A percentile compares a stretch with the other conserved stretches of the same genome.
Evolutionary conservation across 2,113 vertebrate genomes (phyloP).

Genomic region (Falco punctatus): DNA sequence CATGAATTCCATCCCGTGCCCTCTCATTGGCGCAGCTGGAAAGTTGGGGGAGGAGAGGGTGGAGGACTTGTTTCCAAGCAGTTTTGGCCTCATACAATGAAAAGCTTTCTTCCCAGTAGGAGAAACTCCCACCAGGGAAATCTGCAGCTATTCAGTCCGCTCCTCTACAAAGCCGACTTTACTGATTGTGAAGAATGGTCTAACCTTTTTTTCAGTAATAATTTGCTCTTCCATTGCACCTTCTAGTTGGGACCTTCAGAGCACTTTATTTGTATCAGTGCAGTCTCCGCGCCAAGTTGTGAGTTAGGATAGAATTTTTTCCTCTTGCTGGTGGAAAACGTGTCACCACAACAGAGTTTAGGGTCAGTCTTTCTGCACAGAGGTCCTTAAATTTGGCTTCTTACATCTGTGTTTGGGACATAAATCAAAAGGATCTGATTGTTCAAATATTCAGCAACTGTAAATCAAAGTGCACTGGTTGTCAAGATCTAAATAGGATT

Average conservation of each 20-base stretch:
- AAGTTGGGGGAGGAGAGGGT: constrained; percentile 73
- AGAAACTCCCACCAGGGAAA: constrained; percentile 71
- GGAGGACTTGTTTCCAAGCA: constrained; percentile 71
- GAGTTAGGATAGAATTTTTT: constrained; percentile 7
- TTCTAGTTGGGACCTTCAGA: constrained; percentile 21
- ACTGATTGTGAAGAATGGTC: neutral
- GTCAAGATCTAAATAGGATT: neutral
- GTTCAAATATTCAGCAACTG: neutral
- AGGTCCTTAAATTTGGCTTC: neutral
- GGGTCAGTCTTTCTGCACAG: neutral
- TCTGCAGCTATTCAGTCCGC: constrained; percentile 51
- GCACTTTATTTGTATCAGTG: neutral
- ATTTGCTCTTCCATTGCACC: constrained; percentile 64
- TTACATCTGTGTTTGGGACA: neutral
- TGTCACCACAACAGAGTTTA: neutral
- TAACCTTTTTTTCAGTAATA: neutral
- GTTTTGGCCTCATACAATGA: constrained; percentile 76
- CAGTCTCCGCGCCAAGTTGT: neutral
- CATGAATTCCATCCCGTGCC: constrained; percentile 64
- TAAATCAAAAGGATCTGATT: neutral
- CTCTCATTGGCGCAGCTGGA: constrained; percentile 70
- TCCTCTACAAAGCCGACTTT: constrained; percentile 47
- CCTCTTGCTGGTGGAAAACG: neutral
- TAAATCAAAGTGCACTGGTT: neutral
- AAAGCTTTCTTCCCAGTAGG: constrained; percentile 66